Base-by-base conservation (phyloP, 2,797 vertebrate genomes). In the Tapera naevia region DNA sequence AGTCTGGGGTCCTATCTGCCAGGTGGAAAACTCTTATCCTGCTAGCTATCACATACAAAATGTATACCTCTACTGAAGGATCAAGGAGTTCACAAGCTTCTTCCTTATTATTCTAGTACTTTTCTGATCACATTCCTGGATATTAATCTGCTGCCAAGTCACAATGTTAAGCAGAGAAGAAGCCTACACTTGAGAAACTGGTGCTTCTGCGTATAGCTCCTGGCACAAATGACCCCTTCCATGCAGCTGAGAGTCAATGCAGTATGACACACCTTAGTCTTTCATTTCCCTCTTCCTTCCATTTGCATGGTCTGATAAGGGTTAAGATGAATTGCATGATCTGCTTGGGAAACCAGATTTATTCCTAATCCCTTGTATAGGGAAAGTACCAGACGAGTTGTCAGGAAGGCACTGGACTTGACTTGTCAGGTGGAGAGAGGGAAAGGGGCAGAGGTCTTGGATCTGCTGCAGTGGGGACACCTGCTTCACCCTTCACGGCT, bases 131-230 rank as follows among this genome's bases (percentile, higher is more conserved):
- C 4, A 2, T 67, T 61, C 15, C 13, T 32, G 27, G 22, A 23
- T 57, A 54, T 62, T 56, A 21, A 33, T 33, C 58, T 81, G 10
- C 45, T 84, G 3, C 39, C 23, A 45, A 18, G 12, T 50, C 21
- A 65, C 8, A 32, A 21, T 81, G 11, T 25, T 78, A 41, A 6
- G 64, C 28, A 48, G 12, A 48, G 30, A 35, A 62, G 51, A 35
- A 76, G 8, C 3, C 9, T 58, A n/a, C 22, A 19, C 28, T 67
- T 56, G 11, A 72, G 66, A 62, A 86, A 18, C 1, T 1, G 5
- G 9, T 28, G 13, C 75, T 69, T 79, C 30, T 35, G 3, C 28
- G 16, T n/a, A 32, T 7, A 30, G 0, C 0, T 0, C 5, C 24
- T 89, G 9, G 5, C 2, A 1, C 22, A 22, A 9, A 41, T 9